Evolutionary conservation across 2,797 vertebrate genomes (phyloP), one percentile per base, ranked within the genome.

Genomic region (Chromobotia macracanthus): DNA sequence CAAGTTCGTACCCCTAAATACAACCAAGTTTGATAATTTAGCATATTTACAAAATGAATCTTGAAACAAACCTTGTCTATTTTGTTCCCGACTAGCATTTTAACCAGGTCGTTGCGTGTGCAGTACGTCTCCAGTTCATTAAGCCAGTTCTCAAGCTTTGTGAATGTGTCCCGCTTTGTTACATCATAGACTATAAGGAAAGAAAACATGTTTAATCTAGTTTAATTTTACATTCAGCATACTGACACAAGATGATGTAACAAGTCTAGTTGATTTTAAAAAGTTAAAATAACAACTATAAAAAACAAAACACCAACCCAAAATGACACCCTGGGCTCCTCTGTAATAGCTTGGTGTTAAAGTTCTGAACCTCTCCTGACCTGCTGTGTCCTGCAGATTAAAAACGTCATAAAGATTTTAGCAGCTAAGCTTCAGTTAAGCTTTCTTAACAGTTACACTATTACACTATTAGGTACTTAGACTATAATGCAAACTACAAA

Each of bases 1-100:
- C 38, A 41, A 41, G 19, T 3, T 3, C 21, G 3, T 10, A 64
- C n/a, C 21, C 10, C n/a, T 48, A 31, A 77, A 15, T 16, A 19
- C 12, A 8, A 38, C 35, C 1, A 7, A 9, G 38, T 41, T 9
- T 11, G 9, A 41, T 41, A 19, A 28, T 19, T 35, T 70, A 11
- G 16, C 18, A 51, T 5, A n/a, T 19, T n/a, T 5, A 72, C 21
- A 31, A 31, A 71, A 23, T 12, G 18, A 48, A 58, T 21, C 2
- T n/a, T n/a, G n/a, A 61, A 8, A 83, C 92, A 92, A 91, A 98
- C 98, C 95, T 95, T 96, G 89, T 99, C 98, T 35, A 98, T 99
- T 93, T 99, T 99, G 93, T 99, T 99, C 85, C 97, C 97, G 77
- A 99, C 97, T 41, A 99, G 92, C 98, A 99, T 99, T 89, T 99